Evolutionary conservation across 2,797 vertebrate genomes (phyloP), one percentile per base, ranked within the genome.

Genomic region (Aeoliscus strigatus): DNA sequence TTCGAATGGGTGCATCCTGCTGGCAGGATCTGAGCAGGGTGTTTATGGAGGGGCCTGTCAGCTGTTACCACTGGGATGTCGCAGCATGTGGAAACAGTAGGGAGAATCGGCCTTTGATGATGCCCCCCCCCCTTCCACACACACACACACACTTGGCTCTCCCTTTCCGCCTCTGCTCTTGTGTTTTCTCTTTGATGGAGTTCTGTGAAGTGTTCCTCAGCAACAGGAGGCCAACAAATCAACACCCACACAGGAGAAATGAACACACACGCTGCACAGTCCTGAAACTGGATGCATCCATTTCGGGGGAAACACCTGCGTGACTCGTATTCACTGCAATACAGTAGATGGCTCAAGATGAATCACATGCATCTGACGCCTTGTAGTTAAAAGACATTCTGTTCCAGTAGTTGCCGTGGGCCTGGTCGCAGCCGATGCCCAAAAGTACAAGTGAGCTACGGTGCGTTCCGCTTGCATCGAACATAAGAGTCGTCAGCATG

Each of bases 101-200:
- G n/a, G n/a, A 79, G 79, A 78, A 78, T 79, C 47, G 57, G 51
- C 74, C 86, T 88, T 89, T 89, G 84, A 88, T 88, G 86, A 88
- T 67, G 73, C 62, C 71, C 73, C 77, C 72, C 60, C 41, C 64
- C 53, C 49, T 32, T 36, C 47, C n/a, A n/a, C n/a, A n/a, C n/a
- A n/a, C n/a, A n/a, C 29, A 46, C 55, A 60, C 53, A 51, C 55
- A 13, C 68, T 51, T 7, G 38, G 40, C 52, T 60, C 64, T 70
- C 63, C 66, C 53, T 70, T 56, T 52, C 57, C 26, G 51, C 62
- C n/a, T n/a, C n/a, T n/a, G n/a, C n/a, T 71, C 35, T 27, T 66
- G 57, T 44, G 60, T 38, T 56, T 53, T 72, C 62, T 57, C 80
- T 85, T 83, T 85, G 79, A 84, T 77, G 76, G 66, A 77, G 70